Evolutionary conservation across 2,888 invertebrate genomes (phyloP), one percentile per base, ranked within the genome.

Genomic region (Acleris emargana): DNA sequence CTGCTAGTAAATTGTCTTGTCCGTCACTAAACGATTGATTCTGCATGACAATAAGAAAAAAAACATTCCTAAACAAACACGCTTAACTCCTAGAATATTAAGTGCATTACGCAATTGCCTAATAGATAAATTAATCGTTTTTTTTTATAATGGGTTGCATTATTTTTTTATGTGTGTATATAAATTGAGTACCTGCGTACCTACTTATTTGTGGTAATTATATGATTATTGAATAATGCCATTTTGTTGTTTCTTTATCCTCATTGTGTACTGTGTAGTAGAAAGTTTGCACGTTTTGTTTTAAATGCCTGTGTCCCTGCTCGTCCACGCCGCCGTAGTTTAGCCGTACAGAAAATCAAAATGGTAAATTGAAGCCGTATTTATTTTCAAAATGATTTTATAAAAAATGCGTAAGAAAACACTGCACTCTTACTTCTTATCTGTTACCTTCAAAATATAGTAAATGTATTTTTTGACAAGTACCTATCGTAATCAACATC

Each of bases 1-100:
- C 28, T 18, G 38, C 53, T 55, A 58, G 58, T 43, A 64, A 59
- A 64, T 58, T 67, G 60, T 63, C 32, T 57, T 58, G 64, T 64
- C 66, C 66, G 60, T 66, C 60, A 66, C 66, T 66, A 66, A 66
- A 66, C 38, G 55, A 66, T 61, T 59, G 68, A 66, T 63, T 68
- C 61, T 66, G 68, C 68, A 68, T 68, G 68, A 68, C 68, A 60
- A 63, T 66, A 66, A 49, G 20, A 66, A 58, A 68, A 51, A 49
- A 59, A 66, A 66, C 66, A 66, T 66, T 66, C 66, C 66, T 52
- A 61, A 66, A 61, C 66, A 66, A 61, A 61, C 66, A 66, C 66
- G 66, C 66, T 66, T 66, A 51, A 60, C 60, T 66, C 66, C 55
- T 66, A 66, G 61, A 66, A 18, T 55, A 38, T 57, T 60, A 55